Evolutionary conservation across 2,888 invertebrate genomes (phyloP).

Genomic region (Lasioglossum calceatum): DNA sequence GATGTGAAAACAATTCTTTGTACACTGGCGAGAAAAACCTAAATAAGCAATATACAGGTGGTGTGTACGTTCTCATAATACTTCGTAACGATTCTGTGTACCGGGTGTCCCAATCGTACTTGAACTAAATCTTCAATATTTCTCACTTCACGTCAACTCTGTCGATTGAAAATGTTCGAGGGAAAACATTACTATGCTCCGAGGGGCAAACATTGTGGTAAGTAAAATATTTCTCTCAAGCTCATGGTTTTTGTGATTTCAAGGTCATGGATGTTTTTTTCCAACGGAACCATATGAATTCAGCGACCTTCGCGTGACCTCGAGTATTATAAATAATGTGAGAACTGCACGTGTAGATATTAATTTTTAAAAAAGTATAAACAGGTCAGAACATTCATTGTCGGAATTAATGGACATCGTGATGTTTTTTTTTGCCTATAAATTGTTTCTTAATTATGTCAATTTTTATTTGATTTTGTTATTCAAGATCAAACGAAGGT

Average conservation of each 20-base stretch:
- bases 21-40: slow-evolving; percentile 55
- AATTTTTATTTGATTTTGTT: background rate
- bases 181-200: background rate
- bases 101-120: background rate
- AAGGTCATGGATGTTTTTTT: background rate
- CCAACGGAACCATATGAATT: background rate
- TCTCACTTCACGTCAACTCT: background rate
- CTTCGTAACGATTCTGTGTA: slow-evolving; percentile 61
- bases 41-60: slow-evolving; percentile 60
- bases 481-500: background rate
- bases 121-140: background rate
- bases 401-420: background rate
- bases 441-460: background rate
- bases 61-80: slow-evolving; percentile 47
- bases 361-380: background rate
- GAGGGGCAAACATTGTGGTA: background rate
- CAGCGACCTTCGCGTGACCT: background rate
- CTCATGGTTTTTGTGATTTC: background rate
- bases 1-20: slow-evolving; percentile 51
- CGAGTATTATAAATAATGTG: background rate
- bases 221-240: background rate
- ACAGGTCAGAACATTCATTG: background rate
- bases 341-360: background rate
- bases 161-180: background rate
- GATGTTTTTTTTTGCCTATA: background rate